phyloP scores from a whole-genome alignment of 2,888 invertebrate species.

The Pheosia tremula region DNA sequence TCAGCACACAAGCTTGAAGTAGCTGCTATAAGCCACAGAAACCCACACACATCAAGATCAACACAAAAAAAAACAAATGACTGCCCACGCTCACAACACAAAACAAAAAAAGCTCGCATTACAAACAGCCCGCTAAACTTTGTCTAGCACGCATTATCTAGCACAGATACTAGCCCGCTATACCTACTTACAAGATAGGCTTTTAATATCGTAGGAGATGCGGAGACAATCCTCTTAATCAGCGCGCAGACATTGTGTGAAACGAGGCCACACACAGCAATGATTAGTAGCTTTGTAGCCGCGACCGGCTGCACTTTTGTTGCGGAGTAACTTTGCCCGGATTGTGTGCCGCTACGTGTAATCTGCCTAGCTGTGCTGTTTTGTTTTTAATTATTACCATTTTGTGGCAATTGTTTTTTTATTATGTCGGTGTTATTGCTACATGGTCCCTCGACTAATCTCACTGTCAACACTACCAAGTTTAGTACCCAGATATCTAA shows the following conservation, averaged over 20 bases:
- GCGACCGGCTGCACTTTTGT: constrained; percentile 68
- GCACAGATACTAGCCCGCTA: background rate
- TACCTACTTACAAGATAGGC: constrained; percentile 57
- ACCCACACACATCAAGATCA: constrained; percentile 44
- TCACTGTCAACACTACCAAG: no score
- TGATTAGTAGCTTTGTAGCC: constrained; percentile 74
- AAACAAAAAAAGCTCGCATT: constrained; percentile 51
- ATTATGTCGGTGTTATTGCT: constrained; percentile 3
- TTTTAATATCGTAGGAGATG: constrained; percentile 80
- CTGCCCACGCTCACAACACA: constrained; percentile 31
- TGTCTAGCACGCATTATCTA: constrained; percentile 59
- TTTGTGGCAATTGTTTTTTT: constrained; percentile 12
- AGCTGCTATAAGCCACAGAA: background rate
- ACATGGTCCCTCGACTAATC: background rate
- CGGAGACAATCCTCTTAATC: constrained; percentile 85
- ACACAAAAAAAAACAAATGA: constrained; percentile 33
- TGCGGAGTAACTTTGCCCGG: constrained; percentile 50
- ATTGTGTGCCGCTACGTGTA: constrained; percentile 50
- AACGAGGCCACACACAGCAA: constrained; percentile 80
- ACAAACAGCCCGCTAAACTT: constrained; percentile 61
- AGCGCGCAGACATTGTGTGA: constrained; percentile 78
- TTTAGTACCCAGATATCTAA: no score
- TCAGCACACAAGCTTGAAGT: background rate
- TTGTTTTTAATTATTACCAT: constrained; percentile 28
- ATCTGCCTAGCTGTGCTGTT: constrained; percentile 37